phyloP scores from a whole-genome alignment of 2,888 invertebrate genomes.

The Maniola hyperantus region DNA sequence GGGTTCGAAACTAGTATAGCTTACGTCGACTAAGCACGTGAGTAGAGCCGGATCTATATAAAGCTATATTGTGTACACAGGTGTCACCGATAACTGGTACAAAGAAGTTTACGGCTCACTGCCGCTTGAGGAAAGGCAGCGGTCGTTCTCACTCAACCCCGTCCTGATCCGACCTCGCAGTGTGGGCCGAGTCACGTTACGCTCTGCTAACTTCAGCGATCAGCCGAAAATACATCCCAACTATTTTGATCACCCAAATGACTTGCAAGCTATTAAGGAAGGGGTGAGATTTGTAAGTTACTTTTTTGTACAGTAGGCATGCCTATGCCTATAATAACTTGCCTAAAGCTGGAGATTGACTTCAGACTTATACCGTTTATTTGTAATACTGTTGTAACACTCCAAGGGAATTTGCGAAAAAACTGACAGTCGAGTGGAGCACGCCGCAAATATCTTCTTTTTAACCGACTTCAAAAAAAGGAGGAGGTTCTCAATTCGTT shows the following conservation, averaged over 20 bases:
- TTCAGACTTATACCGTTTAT: no score
- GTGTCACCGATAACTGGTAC: constrained; percentile 84
- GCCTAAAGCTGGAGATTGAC: no score
- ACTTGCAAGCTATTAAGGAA: constrained; percentile 88
- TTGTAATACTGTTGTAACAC: no score
- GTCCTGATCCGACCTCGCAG: constrained; percentile 89
- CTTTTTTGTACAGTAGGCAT: neutral
- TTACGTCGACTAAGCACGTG: no score
- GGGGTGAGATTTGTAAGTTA: constrained; percentile 86
- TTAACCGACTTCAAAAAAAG: no score
- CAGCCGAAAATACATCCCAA: constrained; percentile 92
- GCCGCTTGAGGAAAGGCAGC: constrained; percentile 59
- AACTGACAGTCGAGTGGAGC: no score
- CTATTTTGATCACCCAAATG: constrained; percentile 88
- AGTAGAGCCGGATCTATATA: no score
- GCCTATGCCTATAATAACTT: neutral
- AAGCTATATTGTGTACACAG: constrained; percentile 46
- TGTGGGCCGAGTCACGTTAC: constrained; percentile 87
- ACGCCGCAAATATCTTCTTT: no score
- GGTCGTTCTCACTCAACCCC: constrained; percentile 87
- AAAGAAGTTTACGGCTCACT: constrained; percentile 80
- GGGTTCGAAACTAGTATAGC: no score
- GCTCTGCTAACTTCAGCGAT: constrained; percentile 87
- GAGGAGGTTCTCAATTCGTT: no score
- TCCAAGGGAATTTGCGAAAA: no score